Base-by-base conservation (phyloP, 2,888 invertebrate genomes). In the Leptinotarsa tumamoca region DNA sequence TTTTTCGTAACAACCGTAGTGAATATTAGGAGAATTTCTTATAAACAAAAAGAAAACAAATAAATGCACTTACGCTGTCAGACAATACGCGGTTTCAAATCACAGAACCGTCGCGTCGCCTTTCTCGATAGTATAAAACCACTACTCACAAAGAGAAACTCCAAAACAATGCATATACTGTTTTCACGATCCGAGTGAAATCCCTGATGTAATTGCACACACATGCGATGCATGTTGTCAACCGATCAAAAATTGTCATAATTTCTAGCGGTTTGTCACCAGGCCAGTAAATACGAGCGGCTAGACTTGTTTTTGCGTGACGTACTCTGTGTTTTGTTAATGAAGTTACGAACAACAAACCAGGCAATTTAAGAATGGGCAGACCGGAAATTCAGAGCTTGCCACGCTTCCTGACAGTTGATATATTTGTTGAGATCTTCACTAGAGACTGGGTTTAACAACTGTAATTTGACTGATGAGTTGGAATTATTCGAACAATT, bases 241-340 rank as follows among this genome's bases (percentile, higher is more conserved):
- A 63, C 63, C 63, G 63, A 63, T 63, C 63, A 43, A 23, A 63
- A 63, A 63, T 63, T n/a, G 43, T 33, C 17, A 43, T 23, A 58
- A 58, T 58, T 58, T 58, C 23, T 23, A 58, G 58, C 58, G 58
- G 58, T 58, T 21, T 58, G 58, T 63, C 63, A 33, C 10, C 23
- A 61, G 21, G 27, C 5, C 61, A 7, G 43, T 63, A 63, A 63
- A 43, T 63, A 63, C 63, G 4, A 63, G 43, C 63, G 63, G 43
- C 63, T 63, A 63, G 63, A 63, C 63, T 33, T 43, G 63, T 63
- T 63, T 58, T 63, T 63, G 63, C 63, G 63, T 63, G 43, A n/a
- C 2, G 43, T 63, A 18, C 63, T 17, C 33, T 4, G 63, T 63
- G 63, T 63, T 63, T 43, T 63, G 63, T 43, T 63, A 63, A 63